Evolutionary conservation across 2,797 vertebrate genomes (phyloP), one percentile per base, ranked within the genome.

Genomic region (Taeniopygia guttata): DNA sequence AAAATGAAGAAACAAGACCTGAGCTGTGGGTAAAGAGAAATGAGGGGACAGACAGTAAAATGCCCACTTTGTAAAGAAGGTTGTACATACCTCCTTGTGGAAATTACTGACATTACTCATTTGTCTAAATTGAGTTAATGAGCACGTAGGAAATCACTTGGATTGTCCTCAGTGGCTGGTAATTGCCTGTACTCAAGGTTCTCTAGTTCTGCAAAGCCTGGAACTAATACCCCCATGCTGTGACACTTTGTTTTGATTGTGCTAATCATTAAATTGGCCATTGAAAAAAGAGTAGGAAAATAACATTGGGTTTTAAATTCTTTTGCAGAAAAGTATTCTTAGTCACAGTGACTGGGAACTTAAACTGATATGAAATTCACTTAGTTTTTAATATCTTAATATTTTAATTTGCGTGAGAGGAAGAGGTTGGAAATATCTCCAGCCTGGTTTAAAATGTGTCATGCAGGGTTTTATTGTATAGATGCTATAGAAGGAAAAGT

Each of bases 91-190:
- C 78, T 89, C 79, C 58, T 54, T 77, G 54, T 95, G 87, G 83
- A 84, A 92, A 91, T 90, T 62, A 84, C 63, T 88, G 85, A 62
- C 73, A 69, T 86, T 76, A 78, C 48, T 93, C 76, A 86, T 88
- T 95, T 93, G 62, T 84, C 54, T 90, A 68, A 96, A 60, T 36
- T 75, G 66, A 78, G 58, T 72, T 94, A 94, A 96, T 92, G 84
- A 94, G 89, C 72, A 70, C 1, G 15, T 66, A 70, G 84, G 87
- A 91, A 89, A 77, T 68, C 56, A 32, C 81, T 87, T 2, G 8
- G 84, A 21, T 40, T 93, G 82, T 77, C 75, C 73, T 84, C 79
- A 17, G 51, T 62, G 80, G 30, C 73, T 88, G 69, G 40, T 90
- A 94, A 93, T 91, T 93, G 93, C 85, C 63, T 84, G 79, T 81